Base-by-base conservation (phyloP, 2,113 vertebrate species). In the Garra rufa region DNA sequence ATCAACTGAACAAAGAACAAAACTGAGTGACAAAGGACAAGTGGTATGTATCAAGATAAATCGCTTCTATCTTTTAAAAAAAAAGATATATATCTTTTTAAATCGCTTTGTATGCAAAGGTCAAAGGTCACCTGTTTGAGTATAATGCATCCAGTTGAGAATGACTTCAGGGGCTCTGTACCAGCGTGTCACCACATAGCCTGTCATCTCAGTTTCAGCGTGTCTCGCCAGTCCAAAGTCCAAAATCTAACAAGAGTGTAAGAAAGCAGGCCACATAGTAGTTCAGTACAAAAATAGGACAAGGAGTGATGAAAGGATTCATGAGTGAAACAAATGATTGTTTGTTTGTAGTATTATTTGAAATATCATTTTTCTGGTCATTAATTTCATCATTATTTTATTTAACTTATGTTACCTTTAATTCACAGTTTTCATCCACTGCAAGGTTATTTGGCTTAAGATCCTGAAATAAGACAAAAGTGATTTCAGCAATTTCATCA, bases 141-240 rank as follows among this genome's bases (percentile, higher is more conserved):
- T 95, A 87, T 96, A 96, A 90, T 95, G 95, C 95, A 96, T 96
- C 95, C 95, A 96, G 92, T 96, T 96, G 80, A 96, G 93, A 50
- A 96, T 96, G 89, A 96, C 34, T 89, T 96, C 95, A 10, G 95
- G 95, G 5, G 95, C 93, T 86, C 95, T 87, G 91, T 96, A 96
- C 95, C 95, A 96, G 52, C 95, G 93, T 0, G 95, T 96, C 81
- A 95, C 94, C 7, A 96, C 95, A 41, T 96, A 96, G 19, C 95
- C 95, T 0, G 95, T 96, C 95, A 96, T 96, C 83, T 96, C 95
- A 48, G 83, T 92, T 87, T 96, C 95, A 0, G 93, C 89, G 21
- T 95, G 95, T 78, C 95, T 90, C 0, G 95, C 95, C 79, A 96
- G 88, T n/a, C 95, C 95, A 86, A 96, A 96, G 87, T 96, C 95